These are phyloP conservation scores for Ophion obscuratus DNA, from an alignment of 2,888 invertebrate genomes.

Conservation along the genomic window DNA sequence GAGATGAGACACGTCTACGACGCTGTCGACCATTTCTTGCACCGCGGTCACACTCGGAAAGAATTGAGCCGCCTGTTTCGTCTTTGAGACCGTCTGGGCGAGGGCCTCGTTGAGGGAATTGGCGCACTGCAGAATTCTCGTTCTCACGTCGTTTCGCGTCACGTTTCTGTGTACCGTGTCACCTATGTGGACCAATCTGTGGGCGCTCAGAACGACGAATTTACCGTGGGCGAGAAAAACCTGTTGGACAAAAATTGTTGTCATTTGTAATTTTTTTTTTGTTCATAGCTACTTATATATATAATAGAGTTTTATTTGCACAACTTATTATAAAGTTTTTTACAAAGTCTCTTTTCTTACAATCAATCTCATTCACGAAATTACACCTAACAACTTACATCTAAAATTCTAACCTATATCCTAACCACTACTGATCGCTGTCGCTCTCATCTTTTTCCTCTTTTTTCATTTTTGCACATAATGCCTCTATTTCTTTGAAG, in stretches of 20 bases:
- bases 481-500: too few relatives aligned
- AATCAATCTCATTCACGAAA: too few relatives aligned
- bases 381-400: too few relatives aligned
- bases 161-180: conserved; percentile 96
- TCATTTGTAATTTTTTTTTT: too few relatives aligned
- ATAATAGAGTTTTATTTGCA: too few relatives aligned
- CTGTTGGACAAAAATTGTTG: conserved; percentile 64
- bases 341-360: too few relatives aligned
- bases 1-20: conserved; percentile 93
- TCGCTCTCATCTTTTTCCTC: too few relatives aligned
- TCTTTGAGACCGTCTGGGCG: conserved; percentile 93
- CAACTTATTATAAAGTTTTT: too few relatives aligned
- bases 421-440: too few relatives aligned
- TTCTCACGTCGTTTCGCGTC: conserved; percentile 89
- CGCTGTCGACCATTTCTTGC: conserved; percentile 96
- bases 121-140: conserved; percentile 90
- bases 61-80: conserved; percentile 95
- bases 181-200: conserved; percentile 96
- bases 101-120: conserved; percentile 93
- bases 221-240: conserved; percentile 96
- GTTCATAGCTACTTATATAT: background rate
- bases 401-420: too few relatives aligned
- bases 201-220: conserved; percentile 96
- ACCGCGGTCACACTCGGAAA: conserved; percentile 96
- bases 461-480: too few relatives aligned